Evolutionary conservation across 2,113 vertebrate genomes (phyloP), one percentile per base, ranked within the genome.

Genomic region (Ochotona curzoniae): DNA sequence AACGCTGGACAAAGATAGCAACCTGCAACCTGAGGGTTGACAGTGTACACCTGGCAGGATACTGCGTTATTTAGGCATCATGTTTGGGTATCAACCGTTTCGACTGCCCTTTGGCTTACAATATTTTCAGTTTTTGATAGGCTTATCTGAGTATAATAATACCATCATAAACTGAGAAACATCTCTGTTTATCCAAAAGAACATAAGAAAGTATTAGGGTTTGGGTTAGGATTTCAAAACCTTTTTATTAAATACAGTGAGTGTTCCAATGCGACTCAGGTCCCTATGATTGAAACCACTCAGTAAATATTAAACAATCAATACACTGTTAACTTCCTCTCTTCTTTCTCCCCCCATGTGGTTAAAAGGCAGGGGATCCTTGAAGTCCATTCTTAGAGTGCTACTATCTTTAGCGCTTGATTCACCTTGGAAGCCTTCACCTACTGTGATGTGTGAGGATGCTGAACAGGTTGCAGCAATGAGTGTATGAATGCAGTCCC

Each of bases 251-350:
- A 96, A 57, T 64, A 25, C 3, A 49, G 10, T 60, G 60, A 38
- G 71, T 89, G 28, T 76, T 89, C 71, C 91, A 83, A 94, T 81
- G 32, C 89, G 63, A 60, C 61, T 7, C 70, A 76, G 73, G 10
- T 80, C 35, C 26, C 32, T 35, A 1, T 69, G 66, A 83, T 28
- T 86, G 17, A 28, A 91, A 87, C 61, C 23, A 54, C n/a, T 91
- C 20, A 35, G 87, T 86, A 91, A 93, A 94, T 81, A 89, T 81
- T 93, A 95, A 91, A 61, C 7, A 83, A 90, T 94, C 88, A 81
- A 75, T 93, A 83, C 47, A 91, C 35, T 67, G 15, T 89, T 86
- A 87, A 80, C 54, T 67, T 86, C 44, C 23, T 23, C 30, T 70
- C 21, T 85, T 73, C n/a, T 78, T 76, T 63, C 49, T 60, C 26